phyloP scores from a whole-genome alignment of 2,888 invertebrate genomes.

The Poecilus cupreus region DNA sequence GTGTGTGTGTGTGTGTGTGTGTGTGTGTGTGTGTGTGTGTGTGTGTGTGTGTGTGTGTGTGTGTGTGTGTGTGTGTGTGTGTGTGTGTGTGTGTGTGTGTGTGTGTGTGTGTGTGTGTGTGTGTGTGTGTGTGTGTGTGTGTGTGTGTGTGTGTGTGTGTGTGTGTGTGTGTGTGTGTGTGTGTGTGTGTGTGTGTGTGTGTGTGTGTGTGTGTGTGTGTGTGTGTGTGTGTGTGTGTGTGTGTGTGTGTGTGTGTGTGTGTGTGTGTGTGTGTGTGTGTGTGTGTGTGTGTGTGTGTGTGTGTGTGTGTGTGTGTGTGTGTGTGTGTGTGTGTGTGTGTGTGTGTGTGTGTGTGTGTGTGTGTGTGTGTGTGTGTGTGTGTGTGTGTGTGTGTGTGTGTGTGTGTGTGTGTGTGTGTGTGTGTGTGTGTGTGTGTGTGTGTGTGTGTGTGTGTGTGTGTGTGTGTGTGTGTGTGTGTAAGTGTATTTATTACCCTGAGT shows the following conservation, averaged over 20 bases:
- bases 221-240: neutral
- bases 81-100: neutral
- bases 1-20: neutral
- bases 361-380: neutral
- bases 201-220: neutral
- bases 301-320: neutral
- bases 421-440: too few species aligned
- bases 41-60: neutral
- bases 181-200: neutral
- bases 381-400: too few species aligned
- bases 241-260: neutral
- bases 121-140: neutral
- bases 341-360: neutral
- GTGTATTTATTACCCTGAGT: too few species aligned
- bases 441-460: too few species aligned
- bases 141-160: neutral
- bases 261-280: neutral
- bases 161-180: neutral
- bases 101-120: neutral
- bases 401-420: too few species aligned
- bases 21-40: neutral
- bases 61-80: neutral
- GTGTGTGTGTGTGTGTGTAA: too few species aligned
- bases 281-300: neutral
- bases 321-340: neutral